Base-by-base conservation (phyloP, 2,888 invertebrate species). In the Cheilosia urbana region DNA sequence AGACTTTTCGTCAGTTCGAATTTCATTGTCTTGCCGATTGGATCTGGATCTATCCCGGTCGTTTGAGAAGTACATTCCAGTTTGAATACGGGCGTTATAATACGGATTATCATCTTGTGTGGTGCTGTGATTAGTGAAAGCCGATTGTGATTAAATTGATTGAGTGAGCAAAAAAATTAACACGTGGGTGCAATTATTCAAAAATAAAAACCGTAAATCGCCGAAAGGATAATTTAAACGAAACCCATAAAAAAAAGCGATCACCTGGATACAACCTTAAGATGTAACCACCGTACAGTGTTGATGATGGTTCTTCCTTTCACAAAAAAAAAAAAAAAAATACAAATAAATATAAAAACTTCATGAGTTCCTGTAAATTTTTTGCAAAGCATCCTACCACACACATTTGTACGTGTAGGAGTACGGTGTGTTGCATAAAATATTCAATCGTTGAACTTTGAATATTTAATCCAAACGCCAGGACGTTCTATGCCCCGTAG, bases 381-480 rank as follows among this genome's bases (percentile, higher is more conserved):
- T 51, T 27, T 24, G 13, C 66, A 2, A 24, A 30, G 57, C 73
- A 69, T 55, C 47, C 58, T 42, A 42, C 60, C 53, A 62, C 62
- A 51, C 60, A 73, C 57, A 62, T 58, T 65, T 76, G 40, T 66
- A 84, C 73, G 80, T 71, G 57, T 66, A 42, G 49, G 55, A 51
- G 51, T 72, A 53, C 62, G 66, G 71, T 51, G 66, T 72, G 45
- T 51, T 66, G 66, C 76, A 85, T 85, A 47, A 85, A 85, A 80
- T 72, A 85, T 85, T 85, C 85, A 85, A 72, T 81, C 66, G 76
- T 81, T 76, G 65, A 53, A 66, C 75, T 60, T 80, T 85, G 76
- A 81, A 85, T 85, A 81, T 71, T 85, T 77, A 57, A 84, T 76
- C 71, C 66, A 75, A 34, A 71, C 69, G 58, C 51, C 49, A 47